Percentiles rank a stretch among this genome's conserved stretches.
These are phyloP conservation scores for Electrophaes corylata DNA, from an alignment of 2,888 invertebrate genomes.

Conservation along the genomic window DNA sequence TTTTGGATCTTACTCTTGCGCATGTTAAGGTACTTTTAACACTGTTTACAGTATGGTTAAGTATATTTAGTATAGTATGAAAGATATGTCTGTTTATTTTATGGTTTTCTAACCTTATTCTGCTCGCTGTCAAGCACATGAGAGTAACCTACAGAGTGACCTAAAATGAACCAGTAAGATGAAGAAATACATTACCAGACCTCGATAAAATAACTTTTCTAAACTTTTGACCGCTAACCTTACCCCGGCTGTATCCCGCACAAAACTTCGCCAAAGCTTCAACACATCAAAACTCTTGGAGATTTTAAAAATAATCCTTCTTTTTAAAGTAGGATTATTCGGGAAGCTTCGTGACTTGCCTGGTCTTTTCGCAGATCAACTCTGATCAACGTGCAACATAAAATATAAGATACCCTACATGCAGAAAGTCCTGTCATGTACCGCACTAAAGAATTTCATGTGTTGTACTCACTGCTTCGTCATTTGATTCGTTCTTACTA, in stretches of 20 bases:
- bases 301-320: slow-evolving; percentile 34
- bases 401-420: no score
- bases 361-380: background rate
- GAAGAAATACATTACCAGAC: background rate
- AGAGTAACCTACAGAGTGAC: no score
- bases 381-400: background rate
- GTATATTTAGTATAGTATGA: no score
- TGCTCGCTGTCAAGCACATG: no score
- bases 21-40: slow-evolving; percentile 14
- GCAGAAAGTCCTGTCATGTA: no score
- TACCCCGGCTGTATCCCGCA: slow-evolving; percentile 2
- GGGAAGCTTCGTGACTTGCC: background rate
- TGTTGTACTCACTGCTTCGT: no score
- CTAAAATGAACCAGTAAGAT: background rate
- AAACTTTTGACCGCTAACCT: slow-evolving; percentile 12
- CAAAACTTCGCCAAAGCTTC: slow-evolving; percentile 27
- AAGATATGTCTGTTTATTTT: no score
- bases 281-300: slow-evolving; percentile 35
- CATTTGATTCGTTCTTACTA: no score
- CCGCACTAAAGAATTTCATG: no score
- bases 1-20: slow-evolving; percentile 30
- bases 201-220: background rate
- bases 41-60: background rate
- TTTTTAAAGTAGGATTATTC: slow-evolving; percentile 10
- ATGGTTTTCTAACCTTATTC: no score